Evolutionary conservation across 2,888 invertebrate species (phyloP), one percentile per base, ranked within the genome.

Genomic region (Cerastis rubricosa): DNA sequence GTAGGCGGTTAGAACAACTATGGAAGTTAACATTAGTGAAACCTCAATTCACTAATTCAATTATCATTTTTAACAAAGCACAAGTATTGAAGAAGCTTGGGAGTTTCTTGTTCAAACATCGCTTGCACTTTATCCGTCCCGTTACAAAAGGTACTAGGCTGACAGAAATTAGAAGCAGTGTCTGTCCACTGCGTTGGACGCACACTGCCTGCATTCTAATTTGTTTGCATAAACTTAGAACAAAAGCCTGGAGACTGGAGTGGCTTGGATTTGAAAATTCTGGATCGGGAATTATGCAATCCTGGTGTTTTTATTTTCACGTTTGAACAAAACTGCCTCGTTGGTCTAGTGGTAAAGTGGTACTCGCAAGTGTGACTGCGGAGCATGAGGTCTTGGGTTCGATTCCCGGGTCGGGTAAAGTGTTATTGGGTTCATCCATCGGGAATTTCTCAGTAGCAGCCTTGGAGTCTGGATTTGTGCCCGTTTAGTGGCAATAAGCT

Each of bases 101-200:
- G 89, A 89, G 87, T 81, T 80, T 80, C 73, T 85, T 80, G 65
- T 54, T 92, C 93, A 93, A 92, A 91, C 90, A 88, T 92, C 88
- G 91, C 92, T 92, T 93, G 92, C 93, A 93, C 92, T 94, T 91
- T 91, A 94, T 91, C 87, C 89, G 89, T 93, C 90, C 96, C 95
- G 95, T 95, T 95, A 94, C 90, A 84, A 81, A 88, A 89, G 87
- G 85, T 85, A 86, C 88, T 89, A 91, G 71, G 89, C 92, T 91
- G 92, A 92, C 92, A 92, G 91, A 91, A 91, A 92, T 93, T 92
- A 91, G 81, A 86, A 84, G 89, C 83, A 65, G 79, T 81, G 87
- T 85, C 88, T 74, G 85, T 81, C 87, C 83, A 81, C 75, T 83
- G 84, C 85, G 85, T 81, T 82, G 87, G 77, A 83, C 83, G 85